Percentiles rank a stretch among this genome's conserved stretches.
Conservation (phyloP, 2,113 vertebrate genomes). For the Sturnira hondurensis region DNA sequence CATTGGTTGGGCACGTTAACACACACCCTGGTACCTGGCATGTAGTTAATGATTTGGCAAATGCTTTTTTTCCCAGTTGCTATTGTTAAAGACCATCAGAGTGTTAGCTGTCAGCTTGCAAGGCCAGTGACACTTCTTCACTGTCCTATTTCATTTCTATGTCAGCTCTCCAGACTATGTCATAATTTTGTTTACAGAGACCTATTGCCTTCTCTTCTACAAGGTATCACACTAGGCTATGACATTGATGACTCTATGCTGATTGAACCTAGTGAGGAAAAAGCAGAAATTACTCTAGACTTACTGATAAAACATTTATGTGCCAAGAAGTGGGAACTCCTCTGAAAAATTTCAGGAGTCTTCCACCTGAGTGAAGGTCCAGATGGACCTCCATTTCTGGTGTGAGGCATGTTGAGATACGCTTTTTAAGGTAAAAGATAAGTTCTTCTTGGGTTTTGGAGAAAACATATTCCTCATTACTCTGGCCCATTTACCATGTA, state of each 20-base stretch:
- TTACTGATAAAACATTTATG: neutral
- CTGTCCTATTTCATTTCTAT: neutral
- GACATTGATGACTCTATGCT: neutral
- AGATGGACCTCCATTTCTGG: too few species aligned
- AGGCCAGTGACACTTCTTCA: neutral
- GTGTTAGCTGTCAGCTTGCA: neutral
- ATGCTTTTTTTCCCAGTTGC: neutral
- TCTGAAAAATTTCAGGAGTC: neutral
- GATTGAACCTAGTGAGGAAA: neutral
- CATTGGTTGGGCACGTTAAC: neutral
- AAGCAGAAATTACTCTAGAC: neutral
- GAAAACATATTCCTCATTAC: neutral
- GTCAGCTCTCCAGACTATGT: neutral
- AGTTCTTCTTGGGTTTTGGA: neutral
- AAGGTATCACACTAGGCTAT: neutral
- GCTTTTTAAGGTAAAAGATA: neutral
- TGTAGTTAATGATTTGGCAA: neutral
- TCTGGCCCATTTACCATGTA: neutral
- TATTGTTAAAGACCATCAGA: neutral
- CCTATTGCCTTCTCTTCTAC: neutral
- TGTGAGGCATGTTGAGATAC: neutral
- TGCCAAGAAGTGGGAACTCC: neutral
- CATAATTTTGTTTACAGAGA: neutral
- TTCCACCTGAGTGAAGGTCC: neutral
- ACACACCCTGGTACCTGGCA: neutral